A percentile compares a stretch with the other conserved stretches of the same genome.
Conservation (phyloP, 2,113 vertebrate genomes). For the Pagrus major region DNA sequence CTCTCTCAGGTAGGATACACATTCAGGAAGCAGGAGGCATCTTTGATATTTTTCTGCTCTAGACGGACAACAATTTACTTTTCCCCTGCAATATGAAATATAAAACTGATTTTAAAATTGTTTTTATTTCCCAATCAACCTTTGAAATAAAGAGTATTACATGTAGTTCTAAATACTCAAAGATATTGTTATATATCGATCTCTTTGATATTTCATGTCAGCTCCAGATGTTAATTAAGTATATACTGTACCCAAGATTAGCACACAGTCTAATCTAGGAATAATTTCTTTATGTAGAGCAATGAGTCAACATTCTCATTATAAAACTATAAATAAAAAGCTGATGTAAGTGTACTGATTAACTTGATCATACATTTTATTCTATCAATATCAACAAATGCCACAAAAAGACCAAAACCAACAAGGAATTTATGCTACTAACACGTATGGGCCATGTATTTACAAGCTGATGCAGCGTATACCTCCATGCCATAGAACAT, state of each 20-base stretch:
- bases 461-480: too few species aligned
- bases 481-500: too few species aligned
- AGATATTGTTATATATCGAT: background rate
- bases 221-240: background rate
- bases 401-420: background rate
- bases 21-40: background rate
- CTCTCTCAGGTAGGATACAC: constrained; percentile 87
- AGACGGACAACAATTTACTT: background rate
- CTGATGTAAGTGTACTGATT: background rate
- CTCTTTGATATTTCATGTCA: background rate
- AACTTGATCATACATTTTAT: background rate
- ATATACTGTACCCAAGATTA: background rate
- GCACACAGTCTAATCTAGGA: background rate
- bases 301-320: background rate
- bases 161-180: background rate
- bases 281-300: background rate
- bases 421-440: background rate
- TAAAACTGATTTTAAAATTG: background rate
- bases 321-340: background rate
- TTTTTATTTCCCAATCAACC: background rate
- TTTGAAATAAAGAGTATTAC: background rate
- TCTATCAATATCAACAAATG: background rate
- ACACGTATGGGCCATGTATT: too few species aligned
- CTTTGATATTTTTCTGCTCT: background rate
- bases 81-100: background rate